phyloP scores from a whole-genome alignment of 2,797 vertebrate genomes.

The Cossypha polioptera region DNA sequence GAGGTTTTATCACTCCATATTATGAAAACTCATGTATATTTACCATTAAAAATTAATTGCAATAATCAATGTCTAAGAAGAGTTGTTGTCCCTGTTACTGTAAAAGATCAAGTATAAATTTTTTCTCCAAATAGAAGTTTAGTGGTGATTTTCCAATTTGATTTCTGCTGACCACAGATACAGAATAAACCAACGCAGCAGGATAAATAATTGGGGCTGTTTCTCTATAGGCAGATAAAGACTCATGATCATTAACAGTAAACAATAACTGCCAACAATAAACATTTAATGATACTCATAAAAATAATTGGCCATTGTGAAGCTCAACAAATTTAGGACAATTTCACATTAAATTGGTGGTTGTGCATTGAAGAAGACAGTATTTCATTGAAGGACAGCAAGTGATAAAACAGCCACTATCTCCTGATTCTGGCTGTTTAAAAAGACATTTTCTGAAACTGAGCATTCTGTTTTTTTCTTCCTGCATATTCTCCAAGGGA shows the following conservation, averaged over 20 bases:
- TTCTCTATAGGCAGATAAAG: neutral
- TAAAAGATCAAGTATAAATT: neutral
- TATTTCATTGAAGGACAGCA: neutral
- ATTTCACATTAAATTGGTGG: neutral
- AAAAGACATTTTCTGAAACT: neutral
- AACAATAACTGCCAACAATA: conserved; percentile 31
- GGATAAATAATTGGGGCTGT: neutral
- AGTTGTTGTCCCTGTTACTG: neutral
- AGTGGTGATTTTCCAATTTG: neutral
- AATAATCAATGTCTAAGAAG: neutral
- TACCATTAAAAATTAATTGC: neutral
- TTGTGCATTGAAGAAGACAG: neutral
- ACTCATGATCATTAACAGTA: conserved; percentile 4
- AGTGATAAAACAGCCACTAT: neutral
- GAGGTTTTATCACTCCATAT: neutral
- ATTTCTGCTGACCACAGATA: neutral
- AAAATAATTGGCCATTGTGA: conserved; percentile 1
- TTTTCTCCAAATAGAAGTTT: neutral
- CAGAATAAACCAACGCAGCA: neutral
- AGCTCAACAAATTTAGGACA: neutral
- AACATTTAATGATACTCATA: conserved; percentile 9
- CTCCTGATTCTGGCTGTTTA: neutral
- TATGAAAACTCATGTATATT: neutral
- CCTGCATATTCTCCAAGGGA: neutral
- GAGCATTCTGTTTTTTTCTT: neutral